A percentile compares a stretch with the other conserved stretches of the same genome.
Conservation (phyloP, 2,888 invertebrate genomes). For the Cyaniris semiargus region DNA sequence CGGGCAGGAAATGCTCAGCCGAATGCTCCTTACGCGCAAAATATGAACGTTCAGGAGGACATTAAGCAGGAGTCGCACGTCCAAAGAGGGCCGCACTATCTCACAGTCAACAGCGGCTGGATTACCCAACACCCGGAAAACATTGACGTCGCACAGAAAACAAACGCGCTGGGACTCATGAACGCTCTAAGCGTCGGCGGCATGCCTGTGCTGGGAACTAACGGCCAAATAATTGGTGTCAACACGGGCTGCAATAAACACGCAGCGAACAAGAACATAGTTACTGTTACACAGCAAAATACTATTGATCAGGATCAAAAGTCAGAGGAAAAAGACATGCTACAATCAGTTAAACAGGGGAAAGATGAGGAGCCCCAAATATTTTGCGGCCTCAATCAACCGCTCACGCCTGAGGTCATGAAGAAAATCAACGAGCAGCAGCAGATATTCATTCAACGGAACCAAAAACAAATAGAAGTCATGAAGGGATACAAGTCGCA, state of each 20-base stretch:
- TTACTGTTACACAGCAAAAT: constrained; percentile 49
- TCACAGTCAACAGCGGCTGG: constrained; percentile 75
- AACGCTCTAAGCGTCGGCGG: constrained; percentile 60
- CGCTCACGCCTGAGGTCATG: constrained; percentile 76
- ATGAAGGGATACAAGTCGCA: constrained; percentile 75
- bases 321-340: constrained; percentile 61
- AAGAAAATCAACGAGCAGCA: constrained; percentile 80
- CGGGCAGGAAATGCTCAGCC: constrained; percentile 52
- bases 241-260: constrained; percentile 70
- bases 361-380: constrained; percentile 72
- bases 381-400: constrained; percentile 71
- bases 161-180: constrained; percentile 47
- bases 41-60: constrained; percentile 57
- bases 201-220: constrained; percentile 76
- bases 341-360: constrained; percentile 48
- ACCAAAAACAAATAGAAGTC: constrained; percentile 77
- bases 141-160: constrained; percentile 56
- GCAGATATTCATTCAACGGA: constrained; percentile 79
- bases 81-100: constrained; percentile 70
- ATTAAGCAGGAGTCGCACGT: constrained; percentile 64
- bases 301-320: constrained; percentile 54
- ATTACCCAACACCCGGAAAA: constrained; percentile 68
- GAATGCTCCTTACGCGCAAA: constrained; percentile 54
- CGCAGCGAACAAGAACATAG: constrained; percentile 53
- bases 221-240: constrained; percentile 82